Conservation (phyloP, 1,140 invertebrate genomes). For the Panagrolaimus sp. region DNA sequence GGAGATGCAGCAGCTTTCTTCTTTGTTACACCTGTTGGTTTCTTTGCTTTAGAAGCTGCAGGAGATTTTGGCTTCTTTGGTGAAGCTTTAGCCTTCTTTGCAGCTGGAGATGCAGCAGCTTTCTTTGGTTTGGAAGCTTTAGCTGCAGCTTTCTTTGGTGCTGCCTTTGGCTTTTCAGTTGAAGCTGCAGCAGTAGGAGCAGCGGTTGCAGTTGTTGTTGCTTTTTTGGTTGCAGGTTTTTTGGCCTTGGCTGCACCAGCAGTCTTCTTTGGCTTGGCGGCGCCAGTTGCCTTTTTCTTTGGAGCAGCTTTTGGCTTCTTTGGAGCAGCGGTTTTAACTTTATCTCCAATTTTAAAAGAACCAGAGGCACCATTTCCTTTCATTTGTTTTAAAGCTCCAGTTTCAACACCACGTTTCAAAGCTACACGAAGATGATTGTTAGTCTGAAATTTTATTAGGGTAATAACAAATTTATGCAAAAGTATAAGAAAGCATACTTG, state of each 20-base stretch:
- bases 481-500: too few species aligned
- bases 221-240: too few species aligned
- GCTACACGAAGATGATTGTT: conserved; percentile 56
- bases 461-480: too few species aligned
- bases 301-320: conserved; percentile 16
- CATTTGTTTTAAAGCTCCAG: conserved; percentile 53
- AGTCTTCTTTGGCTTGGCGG: conserved; percentile 35
- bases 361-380: conserved; percentile 60
- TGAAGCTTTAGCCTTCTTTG: conserved; percentile 11
- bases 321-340: conserved; percentile 14
- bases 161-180: too few species aligned
- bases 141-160: too few species aligned
- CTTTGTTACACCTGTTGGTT: conserved; percentile 18
- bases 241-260: conserved; percentile 46
- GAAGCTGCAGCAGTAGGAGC: conserved; percentile 20
- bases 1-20: conserved; percentile 36
- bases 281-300: conserved; percentile 31
- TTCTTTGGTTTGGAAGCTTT: conserved; percentile 29
- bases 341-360: conserved; percentile 59
- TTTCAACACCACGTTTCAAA: conserved; percentile 52
- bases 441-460: too few species aligned
- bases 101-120: conserved; percentile 15
- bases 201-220: too few species aligned
- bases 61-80: conserved; percentile 2
- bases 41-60: conserved; percentile 9